A percentile compares a stretch with the other conserved stretches of the same genome.
These are phyloP conservation scores for Andrena trimmerana DNA, from an alignment of 2,888 invertebrate genomes.

Conservation along the genomic window DNA sequence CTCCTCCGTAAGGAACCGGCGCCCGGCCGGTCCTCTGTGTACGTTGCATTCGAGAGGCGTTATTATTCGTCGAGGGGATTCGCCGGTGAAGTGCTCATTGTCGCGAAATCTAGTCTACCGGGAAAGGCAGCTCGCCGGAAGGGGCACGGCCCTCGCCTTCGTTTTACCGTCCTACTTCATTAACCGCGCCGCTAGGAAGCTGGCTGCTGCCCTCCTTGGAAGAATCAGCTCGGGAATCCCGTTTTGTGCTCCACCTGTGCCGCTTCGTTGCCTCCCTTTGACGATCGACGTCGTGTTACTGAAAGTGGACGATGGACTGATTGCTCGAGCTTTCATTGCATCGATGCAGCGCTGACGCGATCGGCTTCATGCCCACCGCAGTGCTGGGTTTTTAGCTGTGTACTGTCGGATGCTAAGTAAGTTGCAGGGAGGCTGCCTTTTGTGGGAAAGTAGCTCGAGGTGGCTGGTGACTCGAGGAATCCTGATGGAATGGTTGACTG, in stretches of 20 bases:
- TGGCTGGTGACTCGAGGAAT: too few relatives aligned
- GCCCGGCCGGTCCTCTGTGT: slow-evolving; percentile 11
- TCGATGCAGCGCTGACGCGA: too few relatives aligned
- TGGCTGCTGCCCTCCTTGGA: not conserved
- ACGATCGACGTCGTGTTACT: not conserved
- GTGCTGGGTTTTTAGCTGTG: too few relatives aligned
- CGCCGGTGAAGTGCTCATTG: slow-evolving; percentile 46
- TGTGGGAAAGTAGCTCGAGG: too few relatives aligned
- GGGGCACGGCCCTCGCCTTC: slow-evolving; percentile 25
- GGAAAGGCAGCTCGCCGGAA: slow-evolving; percentile 50
- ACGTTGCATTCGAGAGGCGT: slow-evolving; percentile 61
- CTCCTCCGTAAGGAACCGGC: slow-evolving; percentile 56
- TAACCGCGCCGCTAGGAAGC: slow-evolving; percentile 31
- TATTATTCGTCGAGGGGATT: slow-evolving; percentile 60
- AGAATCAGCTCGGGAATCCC: slow-evolving; percentile 5
- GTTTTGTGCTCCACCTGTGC: slow-evolving; percentile 16
- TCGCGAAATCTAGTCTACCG: slow-evolving; percentile 52
- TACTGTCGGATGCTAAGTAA: too few relatives aligned
- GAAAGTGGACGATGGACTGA: too few relatives aligned
- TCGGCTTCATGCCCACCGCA: too few relatives aligned
- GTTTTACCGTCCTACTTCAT: slow-evolving; percentile 50
- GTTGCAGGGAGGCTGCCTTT: too few relatives aligned
- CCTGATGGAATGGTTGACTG: too few relatives aligned
- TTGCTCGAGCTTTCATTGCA: too few relatives aligned
- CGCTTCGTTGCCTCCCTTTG: slow-evolving; percentile 1